Conservation (phyloP, 2,797 vertebrate genomes). For the Phoxinus dragarum region DNA sequence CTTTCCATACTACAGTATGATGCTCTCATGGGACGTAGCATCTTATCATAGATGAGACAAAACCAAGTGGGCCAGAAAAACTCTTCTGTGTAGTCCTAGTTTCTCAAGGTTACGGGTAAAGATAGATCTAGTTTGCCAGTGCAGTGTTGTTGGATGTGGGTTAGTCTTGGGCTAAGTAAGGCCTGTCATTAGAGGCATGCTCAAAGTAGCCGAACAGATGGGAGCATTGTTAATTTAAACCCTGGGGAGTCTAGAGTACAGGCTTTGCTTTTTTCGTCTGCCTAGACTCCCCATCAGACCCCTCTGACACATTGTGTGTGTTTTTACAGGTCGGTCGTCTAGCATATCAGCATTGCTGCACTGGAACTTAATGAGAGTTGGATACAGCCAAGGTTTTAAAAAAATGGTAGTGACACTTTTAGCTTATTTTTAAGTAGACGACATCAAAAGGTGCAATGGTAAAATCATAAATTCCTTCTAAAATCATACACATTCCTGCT, state of each 20-base stretch:
- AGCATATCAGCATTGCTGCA: constrained; percentile 66
- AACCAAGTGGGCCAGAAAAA: constrained; percentile 74
- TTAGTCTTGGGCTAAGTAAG: constrained; percentile 73
- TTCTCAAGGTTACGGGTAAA: constrained; percentile 84
- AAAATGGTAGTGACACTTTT: constrained; percentile 30
- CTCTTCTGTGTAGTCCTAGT: constrained; percentile 74
- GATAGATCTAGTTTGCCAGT: constrained; percentile 68
- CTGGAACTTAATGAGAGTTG: constrained; percentile 73
- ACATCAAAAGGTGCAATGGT: not conserved
- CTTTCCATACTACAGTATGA: constrained; percentile 53
- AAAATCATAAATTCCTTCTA: constrained; percentile 44
- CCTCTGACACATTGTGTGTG: constrained; percentile 24
- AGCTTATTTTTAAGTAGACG: not conserved
- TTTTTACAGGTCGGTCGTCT: constrained; percentile 48
- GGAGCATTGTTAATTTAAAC: constrained; percentile 74
- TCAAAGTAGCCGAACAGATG: constrained; percentile 67
- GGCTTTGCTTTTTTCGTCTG: constrained; percentile 61
- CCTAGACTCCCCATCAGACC: constrained; percentile 37
- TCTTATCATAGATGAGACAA: constrained; percentile 69
- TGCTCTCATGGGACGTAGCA: constrained; percentile 39
- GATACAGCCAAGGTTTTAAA: constrained; percentile 52
- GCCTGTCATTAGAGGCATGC: constrained; percentile 70
- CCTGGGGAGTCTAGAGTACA: constrained; percentile 67
- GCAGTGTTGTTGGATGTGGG: constrained; percentile 70
- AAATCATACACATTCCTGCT: constrained; percentile 57